Evolutionary conservation across 2,113 vertebrate species (phyloP).

Genomic region (Rhizomys pruinosus): DNA sequence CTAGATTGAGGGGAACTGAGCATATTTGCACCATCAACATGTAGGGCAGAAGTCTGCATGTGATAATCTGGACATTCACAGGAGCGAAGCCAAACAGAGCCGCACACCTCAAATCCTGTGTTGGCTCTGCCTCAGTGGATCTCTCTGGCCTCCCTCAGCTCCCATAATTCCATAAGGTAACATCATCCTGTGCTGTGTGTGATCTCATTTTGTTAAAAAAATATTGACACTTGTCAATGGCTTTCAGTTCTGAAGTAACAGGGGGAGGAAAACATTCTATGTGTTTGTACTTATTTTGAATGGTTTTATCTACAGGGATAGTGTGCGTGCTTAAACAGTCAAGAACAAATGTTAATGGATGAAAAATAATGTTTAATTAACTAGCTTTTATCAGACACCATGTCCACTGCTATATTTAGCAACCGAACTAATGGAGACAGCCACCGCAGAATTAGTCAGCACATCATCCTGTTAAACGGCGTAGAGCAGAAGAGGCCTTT

Average conservation of each 20-base stretch:
- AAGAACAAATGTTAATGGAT: constrained; percentile 66
- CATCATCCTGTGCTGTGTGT: neutral
- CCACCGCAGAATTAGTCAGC: constrained; percentile 71
- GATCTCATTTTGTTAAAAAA: neutral
- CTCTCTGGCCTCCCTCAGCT: constrained; percentile 24
- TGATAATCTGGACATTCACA: neutral
- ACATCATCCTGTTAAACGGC: constrained; percentile 72
- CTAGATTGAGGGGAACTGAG: constrained; percentile 52
- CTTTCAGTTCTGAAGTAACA: constrained; percentile 29
- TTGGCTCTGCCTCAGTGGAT: neutral
- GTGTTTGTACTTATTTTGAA: constrained; percentile 18
- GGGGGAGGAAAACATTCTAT: constrained; percentile 9
- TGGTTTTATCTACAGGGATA: constrained; percentile 12
- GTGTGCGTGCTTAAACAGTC: constrained; percentile 42
- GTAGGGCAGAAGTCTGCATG: neutral
- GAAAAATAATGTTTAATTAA: constrained; percentile 73
- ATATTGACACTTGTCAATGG: constrained; percentile 35
- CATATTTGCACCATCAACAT: constrained; percentile 10
- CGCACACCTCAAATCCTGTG: neutral
- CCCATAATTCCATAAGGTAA: constrained; percentile 33
- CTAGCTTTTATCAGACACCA: constrained; percentile 70
- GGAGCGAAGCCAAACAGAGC: constrained; percentile 26
- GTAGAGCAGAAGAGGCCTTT: constrained; percentile 73
- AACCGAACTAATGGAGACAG: constrained; percentile 62
- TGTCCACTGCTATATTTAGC: constrained; percentile 72